Base-by-base conservation (phyloP, 2,888 invertebrate species). In the Odontocerum albicorne region DNA sequence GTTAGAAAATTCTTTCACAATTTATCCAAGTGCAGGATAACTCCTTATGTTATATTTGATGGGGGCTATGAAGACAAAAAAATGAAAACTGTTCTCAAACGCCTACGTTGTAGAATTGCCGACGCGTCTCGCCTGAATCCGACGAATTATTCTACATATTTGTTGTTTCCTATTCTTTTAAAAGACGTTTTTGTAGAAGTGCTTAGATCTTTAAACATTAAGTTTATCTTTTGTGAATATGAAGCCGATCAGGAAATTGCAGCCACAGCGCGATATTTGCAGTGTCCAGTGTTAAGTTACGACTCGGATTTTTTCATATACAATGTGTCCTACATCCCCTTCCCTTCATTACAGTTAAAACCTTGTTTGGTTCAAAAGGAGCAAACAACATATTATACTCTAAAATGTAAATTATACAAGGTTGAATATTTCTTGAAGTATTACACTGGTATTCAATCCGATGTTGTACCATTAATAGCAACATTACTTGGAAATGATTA, bases 281-380 rank as follows among this genome's bases (percentile, higher is more conserved):
- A 86, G 32, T 95, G 93, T 64, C 95, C 96, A 0, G 87, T 97
- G 2, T 69, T 97, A 2, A 95, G 94, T 66, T 90, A 88, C 63
- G 97, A 97, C 72, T 96, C 96, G 0, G 97, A 97, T 73, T 97
- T 95, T 72, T 95, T 87, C 66, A 87, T 97, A 61, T 92, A 88
- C 70, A 88, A 91, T 72, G 85, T 92, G 0, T 72, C 80, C 1
- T 94, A 92, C 63, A 87, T 97, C 61, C 91, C 92, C 0, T 84
- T 91, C 61, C 77, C 83, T 21, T 85, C 85, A 17, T 66, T 91
- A 8, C 80, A 85, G 3, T 69, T 77, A 4, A 79, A 79, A 66
- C 69, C 74, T 4, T 69, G 64, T 36, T 62, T 63, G 1, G 59
- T 70, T 27, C 57, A 68, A 16, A 64, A 68, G 15, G 63, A 72